These are phyloP conservation scores for Phycodurus eques DNA, from an alignment of 2,113 vertebrate genomes.

Conservation along the genomic window DNA sequence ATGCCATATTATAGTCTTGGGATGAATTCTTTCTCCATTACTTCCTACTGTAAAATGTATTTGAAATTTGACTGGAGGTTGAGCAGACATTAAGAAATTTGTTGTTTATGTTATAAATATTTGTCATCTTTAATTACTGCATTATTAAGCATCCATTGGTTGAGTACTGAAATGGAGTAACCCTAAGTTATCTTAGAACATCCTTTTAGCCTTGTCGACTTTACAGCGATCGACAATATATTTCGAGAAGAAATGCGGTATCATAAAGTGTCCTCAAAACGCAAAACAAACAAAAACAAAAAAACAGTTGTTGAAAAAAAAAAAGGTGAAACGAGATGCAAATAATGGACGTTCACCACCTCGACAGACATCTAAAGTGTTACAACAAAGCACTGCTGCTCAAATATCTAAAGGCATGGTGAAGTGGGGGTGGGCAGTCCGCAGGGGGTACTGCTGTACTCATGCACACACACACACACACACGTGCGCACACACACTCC, in stretches of 20 bases:
- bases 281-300: neutral
- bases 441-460: slow-evolving; percentile 45
- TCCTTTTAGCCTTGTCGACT: no score
- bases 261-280: neutral
- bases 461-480: slow-evolving; percentile 14
- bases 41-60: no score
- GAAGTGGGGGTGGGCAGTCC: slow-evolving; percentile 17
- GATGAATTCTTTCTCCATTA: no score
- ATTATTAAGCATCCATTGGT: no score
- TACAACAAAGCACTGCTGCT: slow-evolving; percentile 28
- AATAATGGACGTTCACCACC: neutral
- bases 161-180: no score
- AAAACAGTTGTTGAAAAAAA: neutral
- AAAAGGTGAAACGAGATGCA: slow-evolving; percentile 3
- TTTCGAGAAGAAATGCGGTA: neutral
- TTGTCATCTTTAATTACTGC: no score
- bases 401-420: slow-evolving; percentile 48
- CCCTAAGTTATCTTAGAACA: no score
- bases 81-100: no score
- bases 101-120: no score
- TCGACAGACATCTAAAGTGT: slow-evolving; percentile 27
- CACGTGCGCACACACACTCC: slow-evolving; percentile 16
- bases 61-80: no score
- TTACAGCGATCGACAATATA: no score
- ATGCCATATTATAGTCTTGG: no score